Evolutionary conservation across 2,113 vertebrate genomes (phyloP), one percentile per base, ranked within the genome.

Genomic region (Ramphastos sulfuratus): DNA sequence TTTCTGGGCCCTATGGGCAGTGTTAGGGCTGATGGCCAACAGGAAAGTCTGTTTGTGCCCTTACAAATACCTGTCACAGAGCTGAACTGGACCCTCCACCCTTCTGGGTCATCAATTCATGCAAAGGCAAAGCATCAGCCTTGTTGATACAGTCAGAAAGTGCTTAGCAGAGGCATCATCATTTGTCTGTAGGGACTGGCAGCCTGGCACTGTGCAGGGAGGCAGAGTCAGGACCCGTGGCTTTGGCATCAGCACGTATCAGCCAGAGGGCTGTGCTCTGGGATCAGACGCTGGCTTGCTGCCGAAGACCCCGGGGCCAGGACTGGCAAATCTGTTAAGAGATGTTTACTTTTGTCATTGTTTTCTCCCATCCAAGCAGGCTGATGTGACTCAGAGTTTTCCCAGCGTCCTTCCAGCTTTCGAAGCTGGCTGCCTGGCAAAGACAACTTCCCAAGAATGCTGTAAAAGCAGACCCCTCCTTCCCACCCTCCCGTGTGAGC

Each of bases 341-440:
- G 52, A 30, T 67, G 80, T 94, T 96, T 93, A 71, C 18, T 94
- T 93, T 93, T 90, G 56, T 71, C 44, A 72, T 96, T 96, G 81
- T 95, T 87, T 84, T 93, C 63, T 85, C 71, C 54, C 75, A 3
- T 93, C 76, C 91, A 84, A 88, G 95, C 94, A 90, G 85, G 52
- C 92, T 95, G 64, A 94, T 6, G 1, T 95, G 93, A 92, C 80
- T 94, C 93, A 78, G 72, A 92, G 85, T 87, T 94, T 92, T 92
- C 92, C 93, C 84, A 95, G 46, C 1, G 0, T 70, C 61, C 52
- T 92, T 93, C 77, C 79, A 90, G 82, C 72, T 96, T 95, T 94
- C 12, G 1, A 82, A 92, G 77, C 78, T 75, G 76, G 85, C 82
- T 86, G 75, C 60, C 24, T 85, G 85, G 87, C 91, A 95, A 73